Evolutionary conservation across 1,140 invertebrate genomes (phyloP), one percentile per base, ranked within the genome.

Genomic region (Luehdorfia chinensis): DNA sequence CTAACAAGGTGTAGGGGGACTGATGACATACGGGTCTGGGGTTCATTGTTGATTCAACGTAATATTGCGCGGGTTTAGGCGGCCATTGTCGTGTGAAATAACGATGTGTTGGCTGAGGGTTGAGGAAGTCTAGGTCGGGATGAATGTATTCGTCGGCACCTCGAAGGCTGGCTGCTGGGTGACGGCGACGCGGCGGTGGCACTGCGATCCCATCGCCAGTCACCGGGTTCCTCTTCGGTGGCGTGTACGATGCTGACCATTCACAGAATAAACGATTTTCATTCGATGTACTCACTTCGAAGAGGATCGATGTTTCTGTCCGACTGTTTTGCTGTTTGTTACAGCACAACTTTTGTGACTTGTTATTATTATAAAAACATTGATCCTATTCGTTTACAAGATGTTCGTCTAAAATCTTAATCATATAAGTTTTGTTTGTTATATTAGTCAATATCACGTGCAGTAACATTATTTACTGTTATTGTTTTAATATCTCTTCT

Each of bases 141-240:
- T 46, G 32, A 37, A 14, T 21, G 48, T 58, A 39, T 49, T 30
- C 50, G 57, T 66, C 60, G 55, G 86, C 86, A 88, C 87, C 87
- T 88, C 84, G 75, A 63, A 67, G 71, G 56, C 69, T 71, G 72
- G 76, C 77, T 48, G 72, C 75, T 28, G 80, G 76, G 52, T 83
- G 75, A 55, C 80, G 74, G 51, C 84, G 72, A 16, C 74, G 69
- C 61, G 51, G 68, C 59, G 70, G 75, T 55, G 75, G 70, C 64
- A 85, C 54, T 45, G 45, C 41, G 50, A 88, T 80, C 49, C 87
- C 87, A 55, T 84, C 84, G 50, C 87, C 87, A 41, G 87, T 88
- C 61, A 88, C 85, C 46, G 85, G 87, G 61, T 88, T 87, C 72
- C 87, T 81, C 77, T 73, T 79, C 76, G 81, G 81, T 71, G 78